Percentiles rank a stretch among this genome's conserved stretches.
Conservation (phyloP, 2,888 invertebrate genomes). For the Orgyia antiqua region DNA sequence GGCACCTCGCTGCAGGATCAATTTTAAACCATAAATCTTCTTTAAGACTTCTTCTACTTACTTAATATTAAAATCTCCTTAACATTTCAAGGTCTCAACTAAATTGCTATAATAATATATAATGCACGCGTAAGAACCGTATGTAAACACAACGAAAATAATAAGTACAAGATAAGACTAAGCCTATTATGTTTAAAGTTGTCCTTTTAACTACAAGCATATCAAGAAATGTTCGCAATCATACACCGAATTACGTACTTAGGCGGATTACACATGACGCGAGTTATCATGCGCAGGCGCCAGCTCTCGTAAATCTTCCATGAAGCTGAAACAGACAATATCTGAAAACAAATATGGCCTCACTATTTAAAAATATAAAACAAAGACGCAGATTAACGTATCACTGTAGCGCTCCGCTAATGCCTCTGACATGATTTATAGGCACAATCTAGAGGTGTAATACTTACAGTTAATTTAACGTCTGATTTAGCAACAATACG, state of each 20-base stretch:
- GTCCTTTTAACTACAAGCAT: constrained; percentile 49
- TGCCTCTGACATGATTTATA: constrained; percentile 71
- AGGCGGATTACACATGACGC: constrained; percentile 70
- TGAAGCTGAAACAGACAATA: constrained; percentile 65
- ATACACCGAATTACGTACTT: constrained; percentile 71
- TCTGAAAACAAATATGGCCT: constrained; percentile 75
- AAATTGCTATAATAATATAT: constrained; percentile 40
- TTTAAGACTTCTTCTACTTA: constrained; percentile 26
- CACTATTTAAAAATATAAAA: constrained; percentile 76
- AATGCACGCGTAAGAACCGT: constrained; percentile 40
- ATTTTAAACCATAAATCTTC: constrained; percentile 41
- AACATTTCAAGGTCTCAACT: constrained; percentile 36
- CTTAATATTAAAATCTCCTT: constrained; percentile 32
- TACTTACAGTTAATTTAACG: constrained; percentile 58
- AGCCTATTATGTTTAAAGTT: constrained; percentile 63
- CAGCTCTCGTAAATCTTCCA: constrained; percentile 71
- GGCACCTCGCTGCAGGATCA: constrained; percentile 39
- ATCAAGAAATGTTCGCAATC: constrained; percentile 66
- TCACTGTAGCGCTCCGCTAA: constrained; percentile 60
- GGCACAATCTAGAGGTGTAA: constrained; percentile 58
- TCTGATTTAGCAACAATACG: constrained; percentile 68
- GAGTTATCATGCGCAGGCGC: constrained; percentile 69
- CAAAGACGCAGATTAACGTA: constrained; percentile 74
- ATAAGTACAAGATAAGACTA: constrained; percentile 61
- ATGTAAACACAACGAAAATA: constrained; percentile 49